Evolutionary conservation across 2,797 vertebrate species (phyloP).

Genomic region (Pseudochirops cupreus): DNA sequence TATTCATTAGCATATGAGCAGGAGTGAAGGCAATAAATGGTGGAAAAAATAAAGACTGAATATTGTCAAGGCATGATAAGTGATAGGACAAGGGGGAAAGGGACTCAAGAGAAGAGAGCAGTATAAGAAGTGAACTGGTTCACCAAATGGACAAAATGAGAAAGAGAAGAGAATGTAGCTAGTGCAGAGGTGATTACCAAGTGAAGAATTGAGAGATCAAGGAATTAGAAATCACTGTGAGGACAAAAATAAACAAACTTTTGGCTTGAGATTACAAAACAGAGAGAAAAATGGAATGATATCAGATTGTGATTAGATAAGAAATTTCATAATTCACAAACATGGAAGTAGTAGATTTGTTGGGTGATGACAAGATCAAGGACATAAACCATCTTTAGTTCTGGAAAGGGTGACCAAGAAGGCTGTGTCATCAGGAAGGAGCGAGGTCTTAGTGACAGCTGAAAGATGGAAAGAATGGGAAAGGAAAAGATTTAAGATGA

Average conservation of each 20-base stretch:
- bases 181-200: no score
- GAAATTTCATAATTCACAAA: not conserved
- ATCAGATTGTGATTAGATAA: not conserved
- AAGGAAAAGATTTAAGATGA: not conserved
- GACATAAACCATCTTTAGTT: not conserved
- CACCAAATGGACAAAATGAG: no score
- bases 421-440: not conserved
- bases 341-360: not conserved
- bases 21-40: no score
- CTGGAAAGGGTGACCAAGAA: not conserved
- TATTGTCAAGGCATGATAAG: no score
- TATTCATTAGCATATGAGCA: no score
- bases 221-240: no score
- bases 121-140: no score
- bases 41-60: no score
- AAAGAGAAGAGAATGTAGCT: no score
- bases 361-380: not conserved
- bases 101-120: no score
- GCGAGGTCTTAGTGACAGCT: not conserved
- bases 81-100: no score
- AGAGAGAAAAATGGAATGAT: not conserved
- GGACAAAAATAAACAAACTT: not conserved
- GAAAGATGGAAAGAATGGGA: not conserved
- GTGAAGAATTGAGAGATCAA: no score
- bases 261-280: not conserved